A percentile compares a stretch with the other conserved stretches of the same genome.
Evolutionary conservation across 2,888 invertebrate genomes (phyloP).

Genomic region (Ditylenchus weischeri): DNA sequence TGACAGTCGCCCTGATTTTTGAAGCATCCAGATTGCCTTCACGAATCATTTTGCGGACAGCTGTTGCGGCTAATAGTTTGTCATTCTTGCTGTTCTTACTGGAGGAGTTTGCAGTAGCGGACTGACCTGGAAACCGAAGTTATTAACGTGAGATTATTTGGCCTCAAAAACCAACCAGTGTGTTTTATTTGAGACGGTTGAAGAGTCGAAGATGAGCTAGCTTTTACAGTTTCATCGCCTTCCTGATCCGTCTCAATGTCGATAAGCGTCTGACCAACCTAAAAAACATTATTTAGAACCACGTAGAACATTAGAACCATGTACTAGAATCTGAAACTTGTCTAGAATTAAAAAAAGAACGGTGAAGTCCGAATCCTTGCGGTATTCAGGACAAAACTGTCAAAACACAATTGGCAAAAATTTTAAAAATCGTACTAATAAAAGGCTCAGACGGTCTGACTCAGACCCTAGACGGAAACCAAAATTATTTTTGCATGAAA

Average conservation of each 20-base stretch:
- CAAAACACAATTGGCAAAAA: too few relatives aligned
- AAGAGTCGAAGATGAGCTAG: neutral
- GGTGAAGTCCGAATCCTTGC: too few relatives aligned
- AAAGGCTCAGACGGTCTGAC: too few relatives aligned
- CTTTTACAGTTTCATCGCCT: conserved; percentile 14
- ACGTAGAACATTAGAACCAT: too few relatives aligned
- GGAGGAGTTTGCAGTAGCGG: conserved; percentile 20
- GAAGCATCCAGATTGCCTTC: conserved; percentile 78
- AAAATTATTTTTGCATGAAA: too few relatives aligned
- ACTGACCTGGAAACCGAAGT: neutral
- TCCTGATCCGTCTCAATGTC: conserved; percentile 71
- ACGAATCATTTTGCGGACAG: conserved; percentile 85
- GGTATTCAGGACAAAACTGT: too few relatives aligned
- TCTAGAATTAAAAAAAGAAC: too few relatives aligned
- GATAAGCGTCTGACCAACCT: conserved; percentile 70
- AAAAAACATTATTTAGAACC: too few relatives aligned
- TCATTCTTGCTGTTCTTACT: neutral
- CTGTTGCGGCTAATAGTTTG: conserved; percentile 79
- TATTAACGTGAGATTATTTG: too few relatives aligned
- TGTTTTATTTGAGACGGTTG: neutral
- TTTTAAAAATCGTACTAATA: too few relatives aligned
- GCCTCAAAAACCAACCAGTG: conserved; percentile 12
- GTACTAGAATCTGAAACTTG: too few relatives aligned
- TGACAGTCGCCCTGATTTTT: conserved; percentile 76
- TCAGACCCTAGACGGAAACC: too few relatives aligned